These are phyloP conservation scores for Chrysotoxum bicinctum DNA, from an alignment of 2,888 invertebrate species.

Conservation along the genomic window DNA sequence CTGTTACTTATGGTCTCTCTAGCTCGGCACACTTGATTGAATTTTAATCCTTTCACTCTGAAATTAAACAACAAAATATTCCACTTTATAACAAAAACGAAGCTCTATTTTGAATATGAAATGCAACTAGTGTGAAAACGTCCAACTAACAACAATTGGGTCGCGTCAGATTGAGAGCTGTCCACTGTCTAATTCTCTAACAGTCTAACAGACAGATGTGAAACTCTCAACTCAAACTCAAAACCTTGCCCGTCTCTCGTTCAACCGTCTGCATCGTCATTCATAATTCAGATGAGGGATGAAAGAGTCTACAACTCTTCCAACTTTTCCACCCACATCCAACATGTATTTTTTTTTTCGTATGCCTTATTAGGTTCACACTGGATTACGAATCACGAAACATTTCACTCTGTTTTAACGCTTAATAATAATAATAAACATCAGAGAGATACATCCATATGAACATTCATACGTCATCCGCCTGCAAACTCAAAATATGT, in stretches of 20 bases:
- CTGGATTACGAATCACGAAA: conserved; percentile 50
- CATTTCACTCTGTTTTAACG: conserved; percentile 48
- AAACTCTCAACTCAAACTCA: conserved; percentile 34
- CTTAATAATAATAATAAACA: conserved; percentile 48
- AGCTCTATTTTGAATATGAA: neutral
- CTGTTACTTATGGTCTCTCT: neutral
- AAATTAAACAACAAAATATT: conserved; percentile 27
- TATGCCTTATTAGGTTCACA: conserved; percentile 64
- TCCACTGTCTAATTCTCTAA: conserved; percentile 53
- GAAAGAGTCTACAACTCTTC: conserved; percentile 4
- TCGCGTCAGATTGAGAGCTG: conserved; percentile 54
- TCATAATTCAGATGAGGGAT: conserved; percentile 42
- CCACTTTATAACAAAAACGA: conserved; percentile 1
- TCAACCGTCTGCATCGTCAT: conserved; percentile 1
- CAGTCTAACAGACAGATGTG: conserved; percentile 32
- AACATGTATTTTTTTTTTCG: conserved; percentile 8
- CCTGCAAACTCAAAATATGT: conserved; percentile 48
- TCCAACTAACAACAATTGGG: conserved; percentile 47
- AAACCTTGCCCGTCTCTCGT: neutral
- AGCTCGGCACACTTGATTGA: conserved; percentile 15
- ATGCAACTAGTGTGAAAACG: conserved; percentile 50
- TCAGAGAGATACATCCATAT: conserved; percentile 46
- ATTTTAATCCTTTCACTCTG: conserved; percentile 33
- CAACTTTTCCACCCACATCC: conserved; percentile 61
- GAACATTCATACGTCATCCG: conserved; percentile 27